Evolutionary conservation across 2,797 vertebrate species (phyloP).

Genomic region (Intellagama lesueurii): DNA sequence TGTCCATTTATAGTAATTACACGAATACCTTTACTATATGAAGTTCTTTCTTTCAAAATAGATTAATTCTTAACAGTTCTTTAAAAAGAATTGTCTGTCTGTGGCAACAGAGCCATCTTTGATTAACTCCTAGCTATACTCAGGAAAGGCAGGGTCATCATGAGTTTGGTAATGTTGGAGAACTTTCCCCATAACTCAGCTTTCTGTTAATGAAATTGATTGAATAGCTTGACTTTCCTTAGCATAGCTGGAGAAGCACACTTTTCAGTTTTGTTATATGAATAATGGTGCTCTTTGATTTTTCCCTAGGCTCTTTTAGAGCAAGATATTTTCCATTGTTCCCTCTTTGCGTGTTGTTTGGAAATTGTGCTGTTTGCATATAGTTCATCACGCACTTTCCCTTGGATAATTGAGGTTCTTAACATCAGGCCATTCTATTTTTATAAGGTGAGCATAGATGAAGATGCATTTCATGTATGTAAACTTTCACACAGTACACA

Average conservation of each 20-base stretch:
- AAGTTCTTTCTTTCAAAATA: too few species aligned
- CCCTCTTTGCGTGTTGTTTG: constrained; percentile 92
- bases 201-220: neutral
- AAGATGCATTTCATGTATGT: neutral
- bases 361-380: constrained; percentile 96
- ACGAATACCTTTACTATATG: too few species aligned
- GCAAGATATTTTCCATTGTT: constrained; percentile 94
- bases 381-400: constrained; percentile 94
- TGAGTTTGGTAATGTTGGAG: neutral
- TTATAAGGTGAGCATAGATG: constrained; percentile 87
- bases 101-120: too few species aligned
- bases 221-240: neutral
- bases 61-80: too few species aligned
- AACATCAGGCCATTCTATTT: constrained; percentile 91
- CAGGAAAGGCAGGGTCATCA: too few species aligned
- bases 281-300: neutral
- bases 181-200: neutral
- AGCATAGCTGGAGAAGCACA: neutral
- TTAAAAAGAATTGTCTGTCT: too few species aligned
- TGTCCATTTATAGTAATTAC: neutral
- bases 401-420: constrained; percentile 92
- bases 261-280: neutral
- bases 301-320: constrained; percentile 87
- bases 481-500: neutral
- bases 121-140: too few species aligned